Percentiles rank a stretch among this genome's conserved stretches.
These are phyloP conservation scores for Atta texana DNA, from an alignment of 1,140 invertebrate genomes.

Conservation along the genomic window DNA sequence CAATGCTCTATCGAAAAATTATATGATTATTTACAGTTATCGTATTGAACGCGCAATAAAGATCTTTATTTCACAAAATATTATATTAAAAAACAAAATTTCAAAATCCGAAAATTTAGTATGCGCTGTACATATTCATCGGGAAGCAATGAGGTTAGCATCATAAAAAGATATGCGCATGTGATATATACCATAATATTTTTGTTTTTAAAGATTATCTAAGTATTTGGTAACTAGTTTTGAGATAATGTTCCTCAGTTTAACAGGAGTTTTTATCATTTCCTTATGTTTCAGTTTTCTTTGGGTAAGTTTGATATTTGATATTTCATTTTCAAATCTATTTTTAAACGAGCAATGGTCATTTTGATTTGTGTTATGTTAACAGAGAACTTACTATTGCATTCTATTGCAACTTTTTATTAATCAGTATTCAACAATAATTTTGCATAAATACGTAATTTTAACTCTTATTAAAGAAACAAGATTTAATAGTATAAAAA, in stretches of 20 bases:
- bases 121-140: background rate
- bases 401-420: background rate
- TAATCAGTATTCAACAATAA: background rate
- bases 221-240: background rate
- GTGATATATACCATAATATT: background rate
- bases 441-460: background rate
- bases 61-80: background rate
- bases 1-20: background rate
- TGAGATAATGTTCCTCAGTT: conserved; percentile 16
- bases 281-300: background rate
- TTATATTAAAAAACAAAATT: background rate
- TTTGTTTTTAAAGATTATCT: conserved; percentile 21
- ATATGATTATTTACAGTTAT: conserved; percentile 12
- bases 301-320: background rate
- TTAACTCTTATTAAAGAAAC: background rate
- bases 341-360: background rate
- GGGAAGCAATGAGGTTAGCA: background rate
- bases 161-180: background rate
- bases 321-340: background rate
- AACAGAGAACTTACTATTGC: background rate
- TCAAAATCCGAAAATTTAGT: background rate
- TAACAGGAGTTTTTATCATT: background rate
- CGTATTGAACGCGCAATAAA: background rate
- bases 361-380: background rate
- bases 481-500: background rate